phyloP scores from a whole-genome alignment of 2,113 vertebrate species.

The Phasianus colchicus region DNA sequence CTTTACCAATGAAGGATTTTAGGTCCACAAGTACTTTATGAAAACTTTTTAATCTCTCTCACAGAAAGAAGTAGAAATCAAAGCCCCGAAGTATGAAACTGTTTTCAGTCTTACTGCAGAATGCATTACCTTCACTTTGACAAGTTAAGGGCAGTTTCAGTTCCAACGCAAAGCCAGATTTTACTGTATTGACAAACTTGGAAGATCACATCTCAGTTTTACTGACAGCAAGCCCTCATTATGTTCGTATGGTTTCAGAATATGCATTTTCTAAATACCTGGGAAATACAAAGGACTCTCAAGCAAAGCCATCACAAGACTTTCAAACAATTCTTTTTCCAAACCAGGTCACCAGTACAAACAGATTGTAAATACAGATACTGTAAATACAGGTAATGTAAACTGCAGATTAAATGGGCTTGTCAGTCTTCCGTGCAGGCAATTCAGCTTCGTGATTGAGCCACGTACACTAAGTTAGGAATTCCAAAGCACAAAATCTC shows the following conservation, averaged over 20 bases:
- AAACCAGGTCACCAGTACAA: conserved; percentile 11
- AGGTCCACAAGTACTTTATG: background rate
- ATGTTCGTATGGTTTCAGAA: background rate
- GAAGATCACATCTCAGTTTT: background rate
- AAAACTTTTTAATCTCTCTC: background rate
- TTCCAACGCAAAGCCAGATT: background rate
- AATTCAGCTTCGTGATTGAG: background rate
- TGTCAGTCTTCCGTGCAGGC: background rate
- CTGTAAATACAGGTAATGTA: background rate
- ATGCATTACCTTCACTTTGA: background rate
- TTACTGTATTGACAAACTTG: background rate
- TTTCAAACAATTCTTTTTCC: conserved; percentile 38
- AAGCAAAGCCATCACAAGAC: background rate
- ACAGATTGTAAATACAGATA: background rate
- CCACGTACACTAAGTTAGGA: background rate
- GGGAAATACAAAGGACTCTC: background rate
- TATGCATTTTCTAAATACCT: background rate
- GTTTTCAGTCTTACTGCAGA: background rate
- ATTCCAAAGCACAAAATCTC: conserved; percentile 53
- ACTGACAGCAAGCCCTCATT: background rate
- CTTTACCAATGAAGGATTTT: background rate
- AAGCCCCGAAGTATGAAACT: background rate
- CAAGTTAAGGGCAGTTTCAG: background rate
- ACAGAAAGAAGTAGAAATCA: background rate
- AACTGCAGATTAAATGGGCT: background rate